phyloP scores from a whole-genome alignment of 2,797 vertebrate species.

The Coregonus sp. region DNA sequence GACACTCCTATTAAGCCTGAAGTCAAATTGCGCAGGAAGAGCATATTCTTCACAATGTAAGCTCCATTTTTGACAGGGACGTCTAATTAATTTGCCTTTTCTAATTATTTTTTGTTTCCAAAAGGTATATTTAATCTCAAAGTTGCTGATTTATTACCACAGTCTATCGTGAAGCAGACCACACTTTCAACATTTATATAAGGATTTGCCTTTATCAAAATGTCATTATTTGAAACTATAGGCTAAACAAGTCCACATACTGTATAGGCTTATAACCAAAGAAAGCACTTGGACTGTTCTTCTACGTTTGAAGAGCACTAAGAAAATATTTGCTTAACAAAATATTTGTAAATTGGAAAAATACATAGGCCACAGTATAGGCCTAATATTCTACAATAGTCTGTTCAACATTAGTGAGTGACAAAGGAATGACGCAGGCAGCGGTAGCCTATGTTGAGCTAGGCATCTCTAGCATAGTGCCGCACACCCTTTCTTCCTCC shows the following conservation, averaged over 20 bases:
- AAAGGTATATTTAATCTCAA: neutral
- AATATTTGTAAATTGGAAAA: neutral
- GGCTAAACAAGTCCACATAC: no score
- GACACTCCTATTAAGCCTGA: neutral
- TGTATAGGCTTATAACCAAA: no score
- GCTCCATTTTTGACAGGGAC: neutral
- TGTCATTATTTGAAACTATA: neutral
- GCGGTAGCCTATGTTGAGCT: constrained; percentile 32
- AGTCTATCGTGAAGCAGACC: neutral
- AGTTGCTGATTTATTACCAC: neutral
- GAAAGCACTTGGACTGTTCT: no score
- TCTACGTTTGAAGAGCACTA: neutral
- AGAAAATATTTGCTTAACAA: neutral
- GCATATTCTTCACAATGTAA: neutral
- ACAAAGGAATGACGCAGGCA: constrained; percentile 11
- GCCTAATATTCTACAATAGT: neutral
- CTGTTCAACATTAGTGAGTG: constrained; percentile 12
- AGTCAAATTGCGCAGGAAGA: constrained; percentile 1
- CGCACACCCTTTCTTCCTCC: constrained; percentile 82
- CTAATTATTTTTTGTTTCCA: neutral
- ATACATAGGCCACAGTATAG: neutral
- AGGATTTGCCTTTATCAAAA: neutral
- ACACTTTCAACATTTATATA: neutral
- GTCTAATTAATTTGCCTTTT: neutral
- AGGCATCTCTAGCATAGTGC: constrained; percentile 56